Conservation (phyloP, 1,140 invertebrate genomes). For the Cephus cinctus region DNA sequence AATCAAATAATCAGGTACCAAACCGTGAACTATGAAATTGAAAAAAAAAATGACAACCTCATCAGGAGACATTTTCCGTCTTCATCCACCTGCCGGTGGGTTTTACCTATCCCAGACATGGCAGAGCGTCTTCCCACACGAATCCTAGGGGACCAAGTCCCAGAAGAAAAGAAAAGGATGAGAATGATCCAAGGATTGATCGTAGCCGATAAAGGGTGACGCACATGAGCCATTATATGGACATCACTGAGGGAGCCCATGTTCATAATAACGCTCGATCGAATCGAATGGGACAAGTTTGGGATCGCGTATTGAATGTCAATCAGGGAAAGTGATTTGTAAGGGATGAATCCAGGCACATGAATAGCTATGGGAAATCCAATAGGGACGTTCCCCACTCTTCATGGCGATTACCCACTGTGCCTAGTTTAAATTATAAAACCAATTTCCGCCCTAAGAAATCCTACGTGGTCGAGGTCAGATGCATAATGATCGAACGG, state of each 20-base stretch:
- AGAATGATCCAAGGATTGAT: too few species aligned
- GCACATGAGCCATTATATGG: slow-evolving; percentile 8
- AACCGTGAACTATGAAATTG: too few species aligned
- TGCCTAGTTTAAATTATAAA: slow-evolving; percentile 38
- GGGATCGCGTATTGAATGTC: slow-evolving; percentile 36
- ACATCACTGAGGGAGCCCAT: slow-evolving; percentile 11
- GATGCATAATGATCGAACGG: slow-evolving; percentile 18
- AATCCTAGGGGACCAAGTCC: too few species aligned
- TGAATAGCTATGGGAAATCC: slow-evolving; percentile 5
- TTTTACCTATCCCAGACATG: background rate
- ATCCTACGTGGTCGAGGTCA: background rate
- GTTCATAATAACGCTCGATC: slow-evolving; percentile 10
- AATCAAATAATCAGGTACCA: too few species aligned
- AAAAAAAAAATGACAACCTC: too few species aligned
- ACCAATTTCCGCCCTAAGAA: slow-evolving; percentile 37
- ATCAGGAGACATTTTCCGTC: too few species aligned
- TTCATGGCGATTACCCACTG: slow-evolving; percentile 14
- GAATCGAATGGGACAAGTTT: slow-evolving; percentile 26
- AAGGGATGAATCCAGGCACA: slow-evolving; percentile 14
- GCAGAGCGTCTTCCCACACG: background rate
- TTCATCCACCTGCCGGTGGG: background rate
- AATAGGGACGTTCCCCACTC: slow-evolving; percentile 12
- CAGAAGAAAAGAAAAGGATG: too few species aligned
- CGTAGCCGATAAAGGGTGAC: slow-evolving; percentile 7
- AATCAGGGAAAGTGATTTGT: slow-evolving; percentile 46